Conservation (phyloP, 2,797 vertebrate genomes). For the Urophycis tenuis region DNA sequence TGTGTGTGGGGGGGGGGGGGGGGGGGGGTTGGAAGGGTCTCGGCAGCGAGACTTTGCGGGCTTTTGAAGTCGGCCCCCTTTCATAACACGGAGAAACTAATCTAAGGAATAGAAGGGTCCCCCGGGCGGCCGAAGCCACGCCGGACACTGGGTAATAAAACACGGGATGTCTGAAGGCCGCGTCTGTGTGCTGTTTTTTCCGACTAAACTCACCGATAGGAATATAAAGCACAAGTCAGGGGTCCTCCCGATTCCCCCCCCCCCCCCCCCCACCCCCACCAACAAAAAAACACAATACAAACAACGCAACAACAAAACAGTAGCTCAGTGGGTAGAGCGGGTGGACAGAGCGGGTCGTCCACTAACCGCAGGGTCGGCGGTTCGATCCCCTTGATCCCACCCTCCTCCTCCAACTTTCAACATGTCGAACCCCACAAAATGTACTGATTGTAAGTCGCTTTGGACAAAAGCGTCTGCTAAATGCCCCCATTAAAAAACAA, state of each 20-base stretch:
- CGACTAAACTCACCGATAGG: constrained; percentile 21
- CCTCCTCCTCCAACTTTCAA: no score
- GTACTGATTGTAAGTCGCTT: no score
- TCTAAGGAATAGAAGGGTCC: constrained; percentile 9
- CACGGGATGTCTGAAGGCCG: constrained; percentile 23
- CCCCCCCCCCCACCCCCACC: neutral
- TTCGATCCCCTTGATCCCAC: no score
- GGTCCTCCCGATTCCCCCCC: constrained; percentile 13
- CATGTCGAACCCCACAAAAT: no score
- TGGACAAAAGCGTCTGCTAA: no score
- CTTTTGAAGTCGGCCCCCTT: constrained; percentile 42
- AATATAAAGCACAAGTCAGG: constrained; percentile 9
- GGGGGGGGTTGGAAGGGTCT: constrained; percentile 7
- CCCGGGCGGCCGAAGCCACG: neutral
- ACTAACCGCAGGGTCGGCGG: no score
- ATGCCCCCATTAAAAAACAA: no score
- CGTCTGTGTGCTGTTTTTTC: constrained; percentile 9
- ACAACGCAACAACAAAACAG: neutral
- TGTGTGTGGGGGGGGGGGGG: constrained; percentile 27
- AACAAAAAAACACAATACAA: no score
- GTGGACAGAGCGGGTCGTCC: no score
- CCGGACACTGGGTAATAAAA: constrained; percentile 17
- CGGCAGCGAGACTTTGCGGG: constrained; percentile 33
- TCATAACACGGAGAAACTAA: constrained; percentile 30
- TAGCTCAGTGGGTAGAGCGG: no score